These are phyloP conservation scores for Porites lutea DNA, from an alignment of 64 coral and sea anemone genomes.

Conservation along the genomic window DNA sequence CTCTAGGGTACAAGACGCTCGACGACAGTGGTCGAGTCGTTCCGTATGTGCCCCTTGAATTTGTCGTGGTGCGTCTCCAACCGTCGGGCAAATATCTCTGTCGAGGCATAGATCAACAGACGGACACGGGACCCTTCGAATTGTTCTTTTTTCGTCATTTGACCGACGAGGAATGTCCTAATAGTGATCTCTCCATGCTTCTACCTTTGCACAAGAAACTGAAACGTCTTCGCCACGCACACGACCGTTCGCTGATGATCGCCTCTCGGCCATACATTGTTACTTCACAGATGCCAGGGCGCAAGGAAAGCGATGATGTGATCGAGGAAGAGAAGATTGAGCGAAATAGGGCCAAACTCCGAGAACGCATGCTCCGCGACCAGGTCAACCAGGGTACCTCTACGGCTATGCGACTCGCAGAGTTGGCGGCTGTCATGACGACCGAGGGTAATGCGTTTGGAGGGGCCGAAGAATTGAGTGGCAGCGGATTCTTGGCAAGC, in stretches of 20 bases:
- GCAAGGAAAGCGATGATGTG: not conserved
- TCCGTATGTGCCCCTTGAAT: not conserved
- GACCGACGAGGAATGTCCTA: not conserved
- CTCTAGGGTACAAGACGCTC: not conserved
- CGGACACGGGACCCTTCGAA: not conserved
- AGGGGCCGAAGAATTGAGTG: not conserved
- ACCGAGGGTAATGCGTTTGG: not conserved
- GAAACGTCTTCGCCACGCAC: fast-evolving
- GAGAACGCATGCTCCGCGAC: not conserved
- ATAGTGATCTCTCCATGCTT: not conserved
- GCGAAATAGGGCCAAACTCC: not conserved
- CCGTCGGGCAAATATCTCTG: not conserved
- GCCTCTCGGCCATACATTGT: not conserved
- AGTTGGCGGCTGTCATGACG: not conserved
- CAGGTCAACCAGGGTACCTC: not conserved
- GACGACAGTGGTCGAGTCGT: not conserved
- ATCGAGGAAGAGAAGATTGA: not conserved
- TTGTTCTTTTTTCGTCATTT: not conserved
- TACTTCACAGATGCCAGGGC: not conserved
- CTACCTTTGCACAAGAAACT: not conserved
- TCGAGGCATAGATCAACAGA: not conserved
- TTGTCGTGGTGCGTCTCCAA: not conserved
- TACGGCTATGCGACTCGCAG: not conserved
- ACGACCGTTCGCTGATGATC: not conserved
- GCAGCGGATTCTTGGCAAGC: not conserved